phyloP scores from a whole-genome alignment of 2,888 invertebrate species.

The Axea sp. region DNA sequence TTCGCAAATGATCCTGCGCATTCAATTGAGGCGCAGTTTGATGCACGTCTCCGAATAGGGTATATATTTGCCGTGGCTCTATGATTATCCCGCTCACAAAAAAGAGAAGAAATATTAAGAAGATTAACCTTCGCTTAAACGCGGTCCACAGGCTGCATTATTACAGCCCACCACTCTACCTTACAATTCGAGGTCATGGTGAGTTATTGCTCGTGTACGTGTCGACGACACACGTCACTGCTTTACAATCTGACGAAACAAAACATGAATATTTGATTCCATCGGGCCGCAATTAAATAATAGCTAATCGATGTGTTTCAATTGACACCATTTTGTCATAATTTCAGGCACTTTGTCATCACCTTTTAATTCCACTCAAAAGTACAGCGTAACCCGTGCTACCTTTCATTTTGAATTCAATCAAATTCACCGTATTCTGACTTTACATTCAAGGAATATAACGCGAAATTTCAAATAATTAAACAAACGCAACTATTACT shows the following conservation, averaged over 20 bases:
- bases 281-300: constrained; percentile 35
- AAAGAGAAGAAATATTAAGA: constrained; percentile 49
- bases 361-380: constrained; percentile 8
- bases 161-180: constrained; percentile 43
- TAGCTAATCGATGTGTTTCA: constrained; percentile 32
- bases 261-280: constrained; percentile 48
- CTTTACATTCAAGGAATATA: too few species aligned
- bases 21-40: constrained; percentile 18
- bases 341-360: constrained; percentile 13
- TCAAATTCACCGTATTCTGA: too few species aligned
- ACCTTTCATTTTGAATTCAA: too few species aligned
- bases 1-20: constrained; percentile 4
- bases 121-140: constrained; percentile 50
- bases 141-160: constrained; percentile 41
- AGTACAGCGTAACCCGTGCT: too few species aligned
- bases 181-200: constrained; percentile 57
- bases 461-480: too few species aligned
- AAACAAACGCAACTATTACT: too few species aligned
- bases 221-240: constrained; percentile 52
- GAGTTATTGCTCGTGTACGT: constrained; percentile 49
- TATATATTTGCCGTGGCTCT: constrained; percentile 22
- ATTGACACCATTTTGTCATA: constrained; percentile 38
- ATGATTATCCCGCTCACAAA: constrained; percentile 45
- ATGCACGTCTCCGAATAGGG: constrained; percentile 23
- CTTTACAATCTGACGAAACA: constrained; percentile 52